Percentiles rank a stretch among this genome's conserved stretches.
These are phyloP conservation scores for Lethenteron camtschaticum DNA, from an alignment of 2,113 vertebrate genomes.

Conservation along the genomic window DNA sequence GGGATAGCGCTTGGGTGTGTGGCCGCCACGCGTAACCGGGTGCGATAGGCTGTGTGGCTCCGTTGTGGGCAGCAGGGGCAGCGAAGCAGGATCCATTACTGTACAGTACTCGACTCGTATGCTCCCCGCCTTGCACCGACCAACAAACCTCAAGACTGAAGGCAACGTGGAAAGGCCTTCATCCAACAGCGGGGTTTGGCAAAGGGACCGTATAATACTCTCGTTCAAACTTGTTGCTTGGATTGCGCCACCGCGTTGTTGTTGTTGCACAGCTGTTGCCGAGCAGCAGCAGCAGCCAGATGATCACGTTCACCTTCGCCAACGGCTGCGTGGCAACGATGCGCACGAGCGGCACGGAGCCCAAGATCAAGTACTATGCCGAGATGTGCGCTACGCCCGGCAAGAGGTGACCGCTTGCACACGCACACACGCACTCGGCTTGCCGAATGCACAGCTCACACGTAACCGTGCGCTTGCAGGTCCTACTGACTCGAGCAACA, in stretches of 20 bases:
- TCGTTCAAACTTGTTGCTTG: background rate
- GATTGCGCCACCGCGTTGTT: background rate
- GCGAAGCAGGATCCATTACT: background rate
- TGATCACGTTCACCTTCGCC: conserved; percentile 84
- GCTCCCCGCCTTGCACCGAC: background rate
- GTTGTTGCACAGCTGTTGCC: conserved; percentile 44
- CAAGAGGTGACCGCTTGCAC: conserved; percentile 39
- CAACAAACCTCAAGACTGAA: too few species aligned
- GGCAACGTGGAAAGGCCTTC: background rate
- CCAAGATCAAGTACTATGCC: conserved; percentile 92
- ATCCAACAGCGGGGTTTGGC: background rate
- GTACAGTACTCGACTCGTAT: background rate
- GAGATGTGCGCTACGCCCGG: conserved; percentile 79
- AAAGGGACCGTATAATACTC: background rate
- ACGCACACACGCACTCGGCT: background rate
- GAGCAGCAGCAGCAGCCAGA: conserved; percentile 71
- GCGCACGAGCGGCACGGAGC: conserved; percentile 83
- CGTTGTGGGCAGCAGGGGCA: too few species aligned
- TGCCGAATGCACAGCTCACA: background rate
- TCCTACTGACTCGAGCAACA: background rate
- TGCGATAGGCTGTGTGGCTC: too few species aligned
- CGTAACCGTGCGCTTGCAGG: conserved; percentile 9
- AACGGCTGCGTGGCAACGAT: conserved; percentile 84
- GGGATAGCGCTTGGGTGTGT: too few species aligned
- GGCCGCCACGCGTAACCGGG: too few species aligned